Evolutionary conservation across 1,140 invertebrate genomes (phyloP).

Genomic region (Ceratina calcarata): DNA sequence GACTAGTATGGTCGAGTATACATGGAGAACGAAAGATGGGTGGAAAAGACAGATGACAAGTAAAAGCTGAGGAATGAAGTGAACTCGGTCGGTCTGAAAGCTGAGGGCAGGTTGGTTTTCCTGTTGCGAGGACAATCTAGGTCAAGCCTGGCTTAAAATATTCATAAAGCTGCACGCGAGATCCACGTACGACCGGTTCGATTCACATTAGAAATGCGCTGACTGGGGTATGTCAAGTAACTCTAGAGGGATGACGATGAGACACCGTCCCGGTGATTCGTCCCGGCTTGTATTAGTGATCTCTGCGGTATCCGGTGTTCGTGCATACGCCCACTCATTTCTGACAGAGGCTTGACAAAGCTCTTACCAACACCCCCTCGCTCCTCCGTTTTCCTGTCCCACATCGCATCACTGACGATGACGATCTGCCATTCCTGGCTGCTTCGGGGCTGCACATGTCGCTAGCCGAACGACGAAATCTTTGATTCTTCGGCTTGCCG

Average conservation of each 20-base stretch:
- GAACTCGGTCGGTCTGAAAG: neutral
- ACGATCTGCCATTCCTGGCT: constrained; percentile 39
- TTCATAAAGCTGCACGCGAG: constrained; percentile 76
- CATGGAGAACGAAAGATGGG: constrained; percentile 11
- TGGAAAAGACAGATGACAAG: neutral
- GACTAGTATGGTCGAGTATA: neutral
- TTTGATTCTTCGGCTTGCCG: constrained; percentile 8
- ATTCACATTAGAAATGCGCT: constrained; percentile 74
- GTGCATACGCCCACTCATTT: constrained; percentile 26
- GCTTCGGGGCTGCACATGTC: constrained; percentile 34
- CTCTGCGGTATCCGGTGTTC: constrained; percentile 19
- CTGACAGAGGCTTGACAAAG: constrained; percentile 50
- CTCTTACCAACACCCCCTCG: constrained; percentile 34
- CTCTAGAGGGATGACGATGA: constrained; percentile 49
- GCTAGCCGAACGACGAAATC: neutral
- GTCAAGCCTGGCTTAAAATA: constrained; percentile 77
- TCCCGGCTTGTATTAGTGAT: constrained; percentile 32
- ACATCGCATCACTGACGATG: neutral
- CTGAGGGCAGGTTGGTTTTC: constrained; percentile 58
- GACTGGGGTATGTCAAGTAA: constrained; percentile 68
- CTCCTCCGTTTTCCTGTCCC: constrained; percentile 38
- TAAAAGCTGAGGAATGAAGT: constrained; percentile 45
- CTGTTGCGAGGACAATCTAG: constrained; percentile 74
- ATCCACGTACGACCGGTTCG: constrained; percentile 71
- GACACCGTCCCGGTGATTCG: constrained; percentile 29